Evolutionary conservation across 2,113 vertebrate genomes (phyloP).

Genomic region (Pimephales promelas): DNA sequence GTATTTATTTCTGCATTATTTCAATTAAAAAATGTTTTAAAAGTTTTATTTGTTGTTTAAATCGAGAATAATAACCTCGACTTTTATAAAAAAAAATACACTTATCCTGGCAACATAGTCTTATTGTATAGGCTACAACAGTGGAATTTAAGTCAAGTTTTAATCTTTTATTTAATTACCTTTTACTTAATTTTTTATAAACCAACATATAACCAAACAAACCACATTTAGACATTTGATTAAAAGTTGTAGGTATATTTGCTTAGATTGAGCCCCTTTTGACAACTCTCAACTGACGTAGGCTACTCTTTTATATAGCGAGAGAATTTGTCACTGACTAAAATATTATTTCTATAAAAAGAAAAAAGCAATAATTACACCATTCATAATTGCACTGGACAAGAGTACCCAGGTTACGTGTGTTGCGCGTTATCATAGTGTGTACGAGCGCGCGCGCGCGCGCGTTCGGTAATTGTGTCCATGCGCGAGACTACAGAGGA

Average conservation of each 20-base stretch:
- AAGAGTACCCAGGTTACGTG: not conserved
- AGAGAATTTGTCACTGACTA: not conserved
- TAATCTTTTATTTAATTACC: not conserved
- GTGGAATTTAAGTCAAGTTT: too few species aligned
- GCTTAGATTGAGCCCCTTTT: not conserved
- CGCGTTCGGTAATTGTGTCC: slow-evolving; percentile 71
- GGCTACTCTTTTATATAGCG: not conserved
- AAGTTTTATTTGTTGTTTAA: not conserved
- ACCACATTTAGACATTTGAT: not conserved
- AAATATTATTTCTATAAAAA: not conserved
- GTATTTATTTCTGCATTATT: not conserved
- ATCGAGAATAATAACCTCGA: not conserved
- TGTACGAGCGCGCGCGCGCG: not conserved
- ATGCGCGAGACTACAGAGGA: slow-evolving; percentile 69
- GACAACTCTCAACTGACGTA: not conserved
- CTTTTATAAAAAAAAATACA: too few species aligned
- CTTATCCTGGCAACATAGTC: not conserved
- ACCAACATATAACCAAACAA: not conserved
- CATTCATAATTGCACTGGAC: not conserved
- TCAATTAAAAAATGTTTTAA: not conserved
- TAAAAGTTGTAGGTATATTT: not conserved
- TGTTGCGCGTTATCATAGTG: not conserved
- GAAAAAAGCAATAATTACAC: not conserved
- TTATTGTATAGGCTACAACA: too few species aligned
- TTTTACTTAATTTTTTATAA: not conserved